A percentile compares a stretch with the other conserved stretches of the same genome.
Conservation (phyloP, 1,140 invertebrate species). For the Aethina tumida region DNA sequence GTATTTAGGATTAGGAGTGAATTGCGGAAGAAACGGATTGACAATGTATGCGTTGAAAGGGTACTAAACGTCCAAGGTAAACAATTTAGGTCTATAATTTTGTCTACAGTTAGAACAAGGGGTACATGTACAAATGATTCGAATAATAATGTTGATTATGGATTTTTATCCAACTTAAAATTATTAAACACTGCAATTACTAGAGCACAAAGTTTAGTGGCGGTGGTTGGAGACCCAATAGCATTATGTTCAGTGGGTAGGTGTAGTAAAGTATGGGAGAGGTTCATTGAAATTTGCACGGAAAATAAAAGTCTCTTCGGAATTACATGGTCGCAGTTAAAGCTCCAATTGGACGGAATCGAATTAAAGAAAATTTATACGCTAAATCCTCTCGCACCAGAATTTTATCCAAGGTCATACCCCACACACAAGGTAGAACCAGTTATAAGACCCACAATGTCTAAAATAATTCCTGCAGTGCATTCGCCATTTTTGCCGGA, state of each 20-base stretch:
- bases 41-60: constrained; percentile 72
- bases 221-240: constrained; percentile 79
- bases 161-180: constrained; percentile 77
- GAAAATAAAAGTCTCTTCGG: constrained; percentile 67
- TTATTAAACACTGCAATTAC: constrained; percentile 82
- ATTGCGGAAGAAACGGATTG: constrained; percentile 60
- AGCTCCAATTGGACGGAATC: constrained; percentile 58
- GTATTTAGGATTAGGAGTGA: constrained; percentile 70
- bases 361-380: constrained; percentile 65
- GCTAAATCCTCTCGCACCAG: constrained; percentile 73
- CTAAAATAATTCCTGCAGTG: constrained; percentile 11
- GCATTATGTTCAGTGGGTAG: constrained; percentile 74
- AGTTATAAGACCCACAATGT: constrained; percentile 8
- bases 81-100: constrained; percentile 76
- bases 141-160: constrained; percentile 62
- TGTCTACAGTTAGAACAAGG: constrained; percentile 74
- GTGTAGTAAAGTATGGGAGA: constrained; percentile 77
- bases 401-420: constrained; percentile 55
- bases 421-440: constrained; percentile 8
- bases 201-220: constrained; percentile 75
- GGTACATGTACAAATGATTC: constrained; percentile 51
- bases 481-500: constrained; percentile 12
- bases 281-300: constrained; percentile 65
- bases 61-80: constrained; percentile 86
- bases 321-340: constrained; percentile 57